Conservation (phyloP, 30 jellyfish, hydroid and myxozoan species). For the Aurelia coerulea region DNA sequence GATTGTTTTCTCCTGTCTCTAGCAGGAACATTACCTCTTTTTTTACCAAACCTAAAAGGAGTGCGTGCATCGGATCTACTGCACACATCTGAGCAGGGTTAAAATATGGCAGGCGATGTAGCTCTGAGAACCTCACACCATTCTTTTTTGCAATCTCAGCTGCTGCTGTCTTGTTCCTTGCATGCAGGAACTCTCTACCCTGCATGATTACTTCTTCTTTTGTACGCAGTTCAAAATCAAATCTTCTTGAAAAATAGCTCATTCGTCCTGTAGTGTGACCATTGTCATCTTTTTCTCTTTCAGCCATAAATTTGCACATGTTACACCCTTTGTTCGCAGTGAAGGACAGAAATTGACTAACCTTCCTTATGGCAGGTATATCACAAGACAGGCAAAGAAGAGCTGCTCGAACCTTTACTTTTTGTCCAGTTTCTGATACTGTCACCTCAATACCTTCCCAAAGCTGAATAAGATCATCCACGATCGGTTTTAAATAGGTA, state of each 20-base stretch:
- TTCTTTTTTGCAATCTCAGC: slow-evolving; percentile 16
- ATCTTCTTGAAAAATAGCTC: slow-evolving; percentile 10
- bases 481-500: neutral
- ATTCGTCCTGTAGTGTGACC: no score
- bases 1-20: no score
- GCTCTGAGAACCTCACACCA: no score
- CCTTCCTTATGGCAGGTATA: no score
- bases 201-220: slow-evolving; percentile 1
- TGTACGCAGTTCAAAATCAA: neutral
- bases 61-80: no score
- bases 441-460: neutral
- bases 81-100: no score
- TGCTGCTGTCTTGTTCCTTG: slow-evolving; percentile 4
- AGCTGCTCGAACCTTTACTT: neutral
- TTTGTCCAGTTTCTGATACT: slow-evolving; percentile 9
- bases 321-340: slow-evolving; percentile 18
- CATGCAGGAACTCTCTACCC: neutral
- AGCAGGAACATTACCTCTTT: no score
- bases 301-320: slow-evolving; percentile 22
- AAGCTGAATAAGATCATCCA: slow-evolving; percentile 1
- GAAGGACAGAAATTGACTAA: slow-evolving; percentile 4
- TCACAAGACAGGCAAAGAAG: neutral
- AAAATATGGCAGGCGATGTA: no score
- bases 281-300: slow-evolving; percentile 4
- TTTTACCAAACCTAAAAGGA: no score